Base-by-base conservation (phyloP, 2,797 vertebrate genomes). In the Oreonectes daqikongensis region DNA sequence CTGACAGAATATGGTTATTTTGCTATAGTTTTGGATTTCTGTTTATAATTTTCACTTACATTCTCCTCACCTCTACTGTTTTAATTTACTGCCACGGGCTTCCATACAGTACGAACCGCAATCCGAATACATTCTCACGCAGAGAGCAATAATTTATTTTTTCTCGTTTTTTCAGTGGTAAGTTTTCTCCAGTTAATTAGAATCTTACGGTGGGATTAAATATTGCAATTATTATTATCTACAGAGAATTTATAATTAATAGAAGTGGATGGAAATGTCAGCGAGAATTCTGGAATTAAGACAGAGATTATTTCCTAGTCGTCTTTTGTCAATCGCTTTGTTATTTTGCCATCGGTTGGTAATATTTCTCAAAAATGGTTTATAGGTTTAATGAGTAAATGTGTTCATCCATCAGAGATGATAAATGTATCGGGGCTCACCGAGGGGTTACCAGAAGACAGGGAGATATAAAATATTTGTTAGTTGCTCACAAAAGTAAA, bases 201-300 rank as follows among this genome's bases (percentile, higher is more conserved):
- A 80, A 90, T 87, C 83, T 75, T 87, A 85, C 87, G 86, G 79
- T 73, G 40, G 87, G 88, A 90, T 91, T 90, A 86, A 83, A 59
- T 6, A 78, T 84, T 38, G 77, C 84, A 84, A 87, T 90, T 89
- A 89, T 85, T 85, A 85, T 89, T 87, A 89, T 90, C 88, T 84
- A 61, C 68, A 48, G 68, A 79, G 85, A 85, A 88, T 83, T 48
- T 84, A 82, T 81, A 83, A 84, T 88, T 85, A 77, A 68, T 70
- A 82, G 75, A 82, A 82, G 77, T 82, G 64, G 84, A 66, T 81
- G 80, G 82, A 87, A 87, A 85, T 80, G 84, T 80, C 75, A 80
- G 67, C 24, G 66, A 64, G 79, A 86, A 79, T 78, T 70, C 72
- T 59, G 42, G 80, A 86, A 85, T 87, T 75, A 85, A 84, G 69